Evolutionary conservation across 1,140 invertebrate genomes (phyloP).

Genomic region (Philotrypesis tridentata): DNA sequence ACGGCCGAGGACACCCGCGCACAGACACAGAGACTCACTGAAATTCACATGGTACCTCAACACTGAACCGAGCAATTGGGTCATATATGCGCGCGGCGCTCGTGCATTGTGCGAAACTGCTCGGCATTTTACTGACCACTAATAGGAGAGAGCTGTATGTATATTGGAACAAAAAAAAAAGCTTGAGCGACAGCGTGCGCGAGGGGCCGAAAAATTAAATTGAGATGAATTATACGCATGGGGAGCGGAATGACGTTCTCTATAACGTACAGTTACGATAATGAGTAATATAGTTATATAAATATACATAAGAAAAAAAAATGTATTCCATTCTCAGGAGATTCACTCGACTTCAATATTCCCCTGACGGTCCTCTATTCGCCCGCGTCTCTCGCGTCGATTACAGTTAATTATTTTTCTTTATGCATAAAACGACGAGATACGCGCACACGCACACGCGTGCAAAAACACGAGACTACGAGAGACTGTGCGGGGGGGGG

Average conservation of each 20-base stretch:
- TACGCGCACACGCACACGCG: not conserved
- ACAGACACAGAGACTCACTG: constrained; percentile 38
- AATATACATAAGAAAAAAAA: not conserved
- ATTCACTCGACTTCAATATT: constrained; percentile 11
- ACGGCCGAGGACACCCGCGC: not conserved
- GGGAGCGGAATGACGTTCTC: not conserved
- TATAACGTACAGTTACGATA: not conserved
- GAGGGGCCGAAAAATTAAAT: not conserved
- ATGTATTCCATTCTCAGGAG: constrained; percentile 35
- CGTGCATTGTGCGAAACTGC: constrained; percentile 6
- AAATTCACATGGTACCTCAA: constrained; percentile 45
- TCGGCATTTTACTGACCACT: constrained; percentile 25
- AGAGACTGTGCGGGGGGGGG: no score
- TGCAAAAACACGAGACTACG: no score
- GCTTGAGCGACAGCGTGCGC: no score
- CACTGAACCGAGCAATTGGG: not conserved
- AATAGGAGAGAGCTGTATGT: not conserved
- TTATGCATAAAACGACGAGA: not conserved
- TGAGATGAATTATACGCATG: not conserved
- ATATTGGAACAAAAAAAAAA: not conserved
- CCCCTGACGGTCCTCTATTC: no score
- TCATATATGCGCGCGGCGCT: constrained; percentile 1
- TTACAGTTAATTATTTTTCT: constrained; percentile 13
- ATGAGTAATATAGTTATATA: not conserved
- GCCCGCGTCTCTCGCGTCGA: not conserved